A percentile compares a stretch with the other conserved stretches of the same genome.
These are phyloP conservation scores for Drosophila murphyi DNA, from an alignment of 1,140 invertebrate genomes.

Conservation along the genomic window DNA sequence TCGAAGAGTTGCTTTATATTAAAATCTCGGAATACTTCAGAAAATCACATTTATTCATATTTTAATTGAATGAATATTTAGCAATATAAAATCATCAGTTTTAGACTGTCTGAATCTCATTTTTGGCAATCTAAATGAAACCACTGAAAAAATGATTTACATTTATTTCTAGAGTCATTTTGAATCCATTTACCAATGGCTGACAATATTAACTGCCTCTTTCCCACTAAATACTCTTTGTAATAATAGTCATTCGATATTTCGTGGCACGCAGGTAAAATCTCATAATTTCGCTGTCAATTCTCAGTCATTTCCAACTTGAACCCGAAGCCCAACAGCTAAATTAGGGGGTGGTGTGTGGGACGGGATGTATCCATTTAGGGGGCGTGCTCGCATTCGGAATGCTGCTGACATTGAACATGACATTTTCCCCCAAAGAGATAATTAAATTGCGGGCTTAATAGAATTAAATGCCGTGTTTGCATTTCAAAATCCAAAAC, in stretches of 20 bases:
- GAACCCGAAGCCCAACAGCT: not conserved
- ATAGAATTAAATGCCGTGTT: constrained; percentile 83
- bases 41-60: too few relatives aligned
- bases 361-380: constrained; percentile 1
- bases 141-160: not conserved
- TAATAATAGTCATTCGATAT: constrained; percentile 12
- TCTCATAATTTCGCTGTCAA: constrained; percentile 52
- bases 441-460: constrained; percentile 80
- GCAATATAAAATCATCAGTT: too few relatives aligned
- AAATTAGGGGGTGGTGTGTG: not conserved
- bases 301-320: constrained; percentile 35
- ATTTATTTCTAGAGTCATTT: not conserved
- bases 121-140: too few relatives aligned
- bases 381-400: constrained; percentile 14
- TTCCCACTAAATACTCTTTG: constrained; percentile 14
- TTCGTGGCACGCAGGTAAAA: constrained; percentile 24
- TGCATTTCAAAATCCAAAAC: constrained; percentile 81
- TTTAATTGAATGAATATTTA: too few relatives aligned
- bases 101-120: too few relatives aligned
- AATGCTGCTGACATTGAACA: constrained; percentile 74
- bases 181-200: not conserved
- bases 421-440: constrained; percentile 69
- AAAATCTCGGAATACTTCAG: too few relatives aligned
- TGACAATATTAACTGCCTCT: constrained; percentile 6
- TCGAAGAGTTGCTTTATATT: too few relatives aligned